These are phyloP conservation scores for Hippocampus guttulatus DNA, from an alignment of 2,113 vertebrate species.

Conservation along the genomic window DNA sequence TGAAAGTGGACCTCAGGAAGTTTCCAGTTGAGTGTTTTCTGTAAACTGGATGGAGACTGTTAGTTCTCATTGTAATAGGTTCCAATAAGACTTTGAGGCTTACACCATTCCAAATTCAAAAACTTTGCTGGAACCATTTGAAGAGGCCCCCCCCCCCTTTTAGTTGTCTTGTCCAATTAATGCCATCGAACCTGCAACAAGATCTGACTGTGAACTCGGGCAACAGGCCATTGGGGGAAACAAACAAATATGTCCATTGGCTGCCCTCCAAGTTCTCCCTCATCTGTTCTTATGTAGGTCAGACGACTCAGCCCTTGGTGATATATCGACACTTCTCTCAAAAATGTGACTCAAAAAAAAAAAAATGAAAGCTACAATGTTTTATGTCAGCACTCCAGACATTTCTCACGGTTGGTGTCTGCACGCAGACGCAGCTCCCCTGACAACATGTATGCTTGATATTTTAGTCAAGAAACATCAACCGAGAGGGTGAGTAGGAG, in stretches of 20 bases:
- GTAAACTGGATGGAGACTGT: constrained; percentile 9
- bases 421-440: too few relatives aligned
- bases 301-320: constrained; percentile 39
- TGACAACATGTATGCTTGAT: too few relatives aligned
- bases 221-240: constrained; percentile 1
- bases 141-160: background rate
- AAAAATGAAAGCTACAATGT: background rate
- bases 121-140: constrained; percentile 18
- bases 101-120: constrained; percentile 22
- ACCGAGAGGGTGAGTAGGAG: too few relatives aligned
- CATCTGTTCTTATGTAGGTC: constrained; percentile 59
- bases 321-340: background rate
- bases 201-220: constrained; percentile 22
- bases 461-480: too few relatives aligned
- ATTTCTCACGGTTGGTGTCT: too few relatives aligned
- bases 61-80: constrained; percentile 2
- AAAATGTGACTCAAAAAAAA: constrained; percentile 5
- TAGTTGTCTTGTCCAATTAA: constrained; percentile 34
- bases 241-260: constrained; percentile 51
- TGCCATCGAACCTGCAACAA: constrained; percentile 34
- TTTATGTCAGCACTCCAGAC: too few relatives aligned
- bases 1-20: background rate
- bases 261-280: constrained; percentile 34
- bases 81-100: constrained; percentile 10
- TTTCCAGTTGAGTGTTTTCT: background rate